Conservation (phyloP, 2,888 invertebrate species). For the Caprella mutica region DNA sequence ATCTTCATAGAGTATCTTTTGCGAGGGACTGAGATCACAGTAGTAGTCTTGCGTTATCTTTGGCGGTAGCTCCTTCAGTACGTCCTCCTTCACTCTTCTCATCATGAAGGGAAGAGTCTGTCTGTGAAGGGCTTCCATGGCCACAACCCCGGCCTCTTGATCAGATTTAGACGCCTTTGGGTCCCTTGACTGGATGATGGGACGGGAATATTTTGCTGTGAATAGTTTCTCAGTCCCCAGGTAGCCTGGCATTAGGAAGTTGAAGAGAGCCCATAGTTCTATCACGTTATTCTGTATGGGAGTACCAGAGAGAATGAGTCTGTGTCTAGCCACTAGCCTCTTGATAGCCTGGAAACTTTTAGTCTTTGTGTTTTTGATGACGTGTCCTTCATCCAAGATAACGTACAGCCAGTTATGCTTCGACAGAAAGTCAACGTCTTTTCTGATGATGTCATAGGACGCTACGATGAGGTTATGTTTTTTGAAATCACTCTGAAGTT, state of each 20-base stretch:
- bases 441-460: slow-evolving; percentile 93
- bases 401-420: slow-evolving; percentile 87
- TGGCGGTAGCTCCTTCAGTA: slow-evolving; percentile 89
- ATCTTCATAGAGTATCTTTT: slow-evolving; percentile 85
- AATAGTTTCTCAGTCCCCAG: slow-evolving; percentile 94
- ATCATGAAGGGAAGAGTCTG: slow-evolving; percentile 91
- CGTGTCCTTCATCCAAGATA: slow-evolving; percentile 92
- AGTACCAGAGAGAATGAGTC: slow-evolving; percentile 90
- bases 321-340: slow-evolving; percentile 70
- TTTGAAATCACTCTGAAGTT: slow-evolving; percentile 56
- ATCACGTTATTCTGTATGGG: slow-evolving; percentile 95
- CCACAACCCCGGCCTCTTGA: slow-evolving; percentile 61
- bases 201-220: slow-evolving; percentile 58
- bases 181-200: slow-evolving; percentile 80
- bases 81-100: slow-evolving; percentile 90
- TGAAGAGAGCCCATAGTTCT: slow-evolving; percentile 96
- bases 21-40: slow-evolving; percentile 87
- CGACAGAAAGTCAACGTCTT: slow-evolving; percentile 85
- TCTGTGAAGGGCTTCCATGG: slow-evolving; percentile 79
- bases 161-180: slow-evolving; percentile 64
- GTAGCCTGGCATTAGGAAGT: slow-evolving; percentile 98
- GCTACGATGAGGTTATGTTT: slow-evolving; percentile 77
- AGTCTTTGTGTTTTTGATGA: slow-evolving; percentile 96
- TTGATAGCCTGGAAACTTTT: slow-evolving; percentile 85
- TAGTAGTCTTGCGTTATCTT: slow-evolving; percentile 94